Evolutionary conservation across 1,140 invertebrate species (phyloP), one percentile per base, ranked within the genome.

Genomic region (Heliconius congener): DNA sequence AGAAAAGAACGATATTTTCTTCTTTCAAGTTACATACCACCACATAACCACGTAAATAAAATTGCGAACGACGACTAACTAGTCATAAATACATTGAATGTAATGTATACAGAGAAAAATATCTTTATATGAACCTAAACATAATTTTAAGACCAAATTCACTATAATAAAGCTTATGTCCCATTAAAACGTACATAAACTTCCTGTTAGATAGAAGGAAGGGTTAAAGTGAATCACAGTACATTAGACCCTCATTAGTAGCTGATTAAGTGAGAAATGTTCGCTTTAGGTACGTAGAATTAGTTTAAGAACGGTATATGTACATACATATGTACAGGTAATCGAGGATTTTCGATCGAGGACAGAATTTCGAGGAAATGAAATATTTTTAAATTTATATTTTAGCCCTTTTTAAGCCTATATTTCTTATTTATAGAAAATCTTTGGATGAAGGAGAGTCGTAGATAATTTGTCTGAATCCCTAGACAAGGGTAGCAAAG

Each of bases 401-500:
- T 30, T 23, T 23, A 23, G 23, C 23, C 23, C 23, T 23, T 23
- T 23, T 23, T 23, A 23, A 23, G 23, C 23, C 23, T 23, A 23
- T 23, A 23, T 23, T 23, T 23, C 23, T 23, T 23, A 23, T 23
- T 23, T 23, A 2, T 66, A 79, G 78, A 9, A 46, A 55, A 23
- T 83, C 80, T 11, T 37, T 82, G 8, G 4, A 16, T 23, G 70
- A 27, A 8, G 76, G 52, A n/a, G 18, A 11, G 3, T 83, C 82
- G 39, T 78, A 9, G 72, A 75, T 23, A 37, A 82, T 37, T 57
- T 82, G 8, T 57, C 42, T 18, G 73, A 75, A 42, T 52, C 60
- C 11, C 5, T 85, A 2, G 78, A 83, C 46, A 70, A 60, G 19
- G 71, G 78, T 13, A 27, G 37, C 1, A 66, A 82, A n/a, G 50